Conservation (phyloP, 2,797 vertebrate genomes). For the Chelon labrosus region DNA sequence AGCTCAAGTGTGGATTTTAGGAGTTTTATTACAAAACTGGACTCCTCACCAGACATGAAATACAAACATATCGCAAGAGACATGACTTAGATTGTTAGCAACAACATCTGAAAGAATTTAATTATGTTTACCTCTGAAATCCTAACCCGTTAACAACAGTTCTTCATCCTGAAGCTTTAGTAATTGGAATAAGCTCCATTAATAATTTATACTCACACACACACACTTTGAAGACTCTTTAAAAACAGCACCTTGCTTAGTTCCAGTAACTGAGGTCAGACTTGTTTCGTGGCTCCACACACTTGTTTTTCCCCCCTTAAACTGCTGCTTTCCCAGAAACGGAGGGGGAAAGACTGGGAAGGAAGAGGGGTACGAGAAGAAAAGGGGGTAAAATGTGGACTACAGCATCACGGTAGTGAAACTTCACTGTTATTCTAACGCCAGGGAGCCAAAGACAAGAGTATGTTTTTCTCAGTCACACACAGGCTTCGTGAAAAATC, state of each 20-base stretch:
- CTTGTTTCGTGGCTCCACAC: slow-evolving; percentile 72
- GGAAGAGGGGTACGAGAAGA: slow-evolving; percentile 49
- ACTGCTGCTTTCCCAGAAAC: slow-evolving; percentile 75
- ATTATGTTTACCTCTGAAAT: slow-evolving; percentile 16
- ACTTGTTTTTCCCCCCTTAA: slow-evolving; percentile 75
- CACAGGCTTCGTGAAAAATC: slow-evolving; percentile 28
- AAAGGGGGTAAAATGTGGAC: slow-evolving; percentile 49
- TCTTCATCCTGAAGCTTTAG: not conserved
- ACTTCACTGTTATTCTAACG: slow-evolving; percentile 33
- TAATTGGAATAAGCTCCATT: slow-evolving; percentile 8
- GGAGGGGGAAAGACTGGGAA: slow-evolving; percentile 54
- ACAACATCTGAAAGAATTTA: not conserved
- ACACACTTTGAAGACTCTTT: slow-evolving; percentile 59
- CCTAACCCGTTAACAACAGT: not conserved
- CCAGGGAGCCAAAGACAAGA: slow-evolving; percentile 20
- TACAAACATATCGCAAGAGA: not conserved
- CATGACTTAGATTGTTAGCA: not conserved
- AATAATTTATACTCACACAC: slow-evolving; percentile 72
- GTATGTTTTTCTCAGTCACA: slow-evolving; percentile 11
- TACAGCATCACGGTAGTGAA: slow-evolving; percentile 9
- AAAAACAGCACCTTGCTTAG: slow-evolving; percentile 63
- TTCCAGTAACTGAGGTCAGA: slow-evolving; percentile 68
- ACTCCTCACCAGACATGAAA: not conserved
- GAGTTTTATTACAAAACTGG: slow-evolving; percentile 5
- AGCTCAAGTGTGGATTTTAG: slow-evolving; percentile 17